Evolutionary conservation across 2,888 invertebrate species (phyloP).

Genomic region (Diaperis boleti): DNA sequence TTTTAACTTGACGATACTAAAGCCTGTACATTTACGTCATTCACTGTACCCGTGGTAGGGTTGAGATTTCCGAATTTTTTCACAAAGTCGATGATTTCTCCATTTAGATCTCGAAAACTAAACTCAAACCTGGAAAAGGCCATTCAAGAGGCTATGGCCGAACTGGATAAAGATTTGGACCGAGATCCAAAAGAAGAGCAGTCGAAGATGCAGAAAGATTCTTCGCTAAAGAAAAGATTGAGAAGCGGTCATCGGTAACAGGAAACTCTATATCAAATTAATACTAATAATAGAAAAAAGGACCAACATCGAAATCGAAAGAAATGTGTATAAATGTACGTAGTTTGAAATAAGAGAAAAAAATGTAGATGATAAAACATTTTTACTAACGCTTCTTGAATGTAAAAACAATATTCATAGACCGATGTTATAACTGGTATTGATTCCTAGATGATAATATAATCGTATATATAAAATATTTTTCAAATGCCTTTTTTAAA

Average conservation of each 20-base stretch:
- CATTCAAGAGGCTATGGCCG: slow-evolving; percentile 93
- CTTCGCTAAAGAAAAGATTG: slow-evolving; percentile 63
- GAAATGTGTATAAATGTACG: slow-evolving; percentile 48
- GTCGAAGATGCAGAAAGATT: slow-evolving; percentile 57
- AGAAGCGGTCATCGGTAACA: slow-evolving; percentile 65
- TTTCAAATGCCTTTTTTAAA: slow-evolving; percentile 64
- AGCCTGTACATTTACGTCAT: too few relatives aligned
- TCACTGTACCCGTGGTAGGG: too few relatives aligned
- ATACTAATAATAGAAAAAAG: slow-evolving; percentile 49
- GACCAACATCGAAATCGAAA: slow-evolving; percentile 61
- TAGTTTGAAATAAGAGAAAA: slow-evolving; percentile 26
- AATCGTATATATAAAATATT: slow-evolving; percentile 60
- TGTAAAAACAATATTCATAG: slow-evolving; percentile 50
- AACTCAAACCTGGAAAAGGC: slow-evolving; percentile 90
- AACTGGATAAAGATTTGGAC: slow-evolving; percentile 76
- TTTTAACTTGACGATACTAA: too few relatives aligned
- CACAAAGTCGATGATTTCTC: slow-evolving; percentile 14
- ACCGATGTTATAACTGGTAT: slow-evolving; percentile 57
- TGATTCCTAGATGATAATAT: slow-evolving; percentile 62
- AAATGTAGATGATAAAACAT: slow-evolving; percentile 48
- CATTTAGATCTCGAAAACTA: slow-evolving; percentile 90
- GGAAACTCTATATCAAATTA: slow-evolving; percentile 45
- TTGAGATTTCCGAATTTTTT: background rate
- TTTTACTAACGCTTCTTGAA: slow-evolving; percentile 60
- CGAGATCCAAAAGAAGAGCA: slow-evolving; percentile 53